Percentiles rank a stretch among this genome's conserved stretches.
Evolutionary conservation across 2,888 invertebrate genomes (phyloP).

Genomic region (Lasioglossum marginatum): DNA sequence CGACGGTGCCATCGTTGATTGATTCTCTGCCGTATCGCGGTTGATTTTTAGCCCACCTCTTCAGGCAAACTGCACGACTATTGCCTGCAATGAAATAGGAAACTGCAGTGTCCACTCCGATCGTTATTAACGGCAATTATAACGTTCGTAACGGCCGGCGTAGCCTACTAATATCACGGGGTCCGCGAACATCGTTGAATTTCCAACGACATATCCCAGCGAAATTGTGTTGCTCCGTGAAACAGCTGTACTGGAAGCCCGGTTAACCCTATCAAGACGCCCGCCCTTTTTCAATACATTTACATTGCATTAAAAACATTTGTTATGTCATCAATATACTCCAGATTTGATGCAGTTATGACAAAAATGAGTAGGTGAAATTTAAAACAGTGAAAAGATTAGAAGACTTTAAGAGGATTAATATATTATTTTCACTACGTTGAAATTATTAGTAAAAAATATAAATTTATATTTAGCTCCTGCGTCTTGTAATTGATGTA

Average conservation of each 20-base stretch:
- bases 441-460: too few species aligned
- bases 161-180: conserved; percentile 23
- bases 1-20: conserved; percentile 58
- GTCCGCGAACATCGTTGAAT: not conserved
- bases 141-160: conserved; percentile 32
- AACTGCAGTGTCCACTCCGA: conserved; percentile 52
- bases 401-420: too few species aligned
- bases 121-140: conserved; percentile 66
- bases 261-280: conserved; percentile 6
- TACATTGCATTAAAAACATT: too few species aligned
- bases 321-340: too few species aligned
- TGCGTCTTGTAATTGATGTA: too few species aligned
- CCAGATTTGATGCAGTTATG: too few species aligned
- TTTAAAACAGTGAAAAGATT: too few species aligned
- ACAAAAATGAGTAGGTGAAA: too few species aligned
- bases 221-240: conserved; percentile 13
- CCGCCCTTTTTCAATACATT: not conserved
- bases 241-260: not conserved
- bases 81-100: conserved; percentile 62
- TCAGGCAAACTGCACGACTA: conserved; percentile 57
- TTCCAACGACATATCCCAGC: conserved; percentile 4
- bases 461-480: too few species aligned
- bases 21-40: conserved; percentile 63
- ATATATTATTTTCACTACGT: too few species aligned
- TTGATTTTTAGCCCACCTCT: conserved; percentile 7